These are phyloP conservation scores for Gadus macrocephalus DNA, from an alignment of 2,113 vertebrate genomes.

Conservation along the genomic window DNA sequence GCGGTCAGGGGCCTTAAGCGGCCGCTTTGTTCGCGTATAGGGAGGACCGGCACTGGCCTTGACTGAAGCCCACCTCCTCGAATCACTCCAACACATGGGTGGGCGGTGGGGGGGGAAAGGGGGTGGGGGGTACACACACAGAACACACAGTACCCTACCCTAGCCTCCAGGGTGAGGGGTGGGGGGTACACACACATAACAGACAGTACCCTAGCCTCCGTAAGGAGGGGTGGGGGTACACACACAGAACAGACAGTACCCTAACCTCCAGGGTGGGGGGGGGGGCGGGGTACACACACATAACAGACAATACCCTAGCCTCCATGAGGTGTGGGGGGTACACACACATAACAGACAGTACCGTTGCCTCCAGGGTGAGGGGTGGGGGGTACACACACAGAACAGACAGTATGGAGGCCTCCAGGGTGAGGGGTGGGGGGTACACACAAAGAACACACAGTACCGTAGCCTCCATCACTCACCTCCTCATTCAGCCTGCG, in stretches of 20 bases:
- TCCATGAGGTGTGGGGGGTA: no score
- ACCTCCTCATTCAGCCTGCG: constrained; percentile 74
- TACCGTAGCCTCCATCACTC: constrained; percentile 62
- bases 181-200: no score
- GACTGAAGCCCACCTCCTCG: constrained; percentile 51
- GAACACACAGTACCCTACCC: constrained; percentile 1
- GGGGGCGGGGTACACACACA: constrained; percentile 20
- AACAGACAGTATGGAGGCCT: constrained; percentile 25
- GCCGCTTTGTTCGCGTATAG: no score
- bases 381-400: constrained; percentile 48
- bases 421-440: no score
- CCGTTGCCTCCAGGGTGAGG: no score
- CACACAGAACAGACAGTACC: constrained; percentile 50
- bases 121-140: constrained; percentile 20
- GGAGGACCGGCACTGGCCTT: neutral
- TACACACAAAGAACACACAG: constrained; percentile 48
- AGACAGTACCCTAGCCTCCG: no score
- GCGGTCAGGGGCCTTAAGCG: no score
- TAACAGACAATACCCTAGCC: constrained; percentile 3
- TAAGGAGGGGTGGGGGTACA: constrained; percentile 22
- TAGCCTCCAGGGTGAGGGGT: no score
- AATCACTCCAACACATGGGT: constrained; percentile 54
- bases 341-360: no score
- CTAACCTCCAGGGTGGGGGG: no score
- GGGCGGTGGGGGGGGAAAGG: neutral